phyloP scores from a whole-genome alignment of 2,888 invertebrate species.

The Candidula unifasciata region DNA sequence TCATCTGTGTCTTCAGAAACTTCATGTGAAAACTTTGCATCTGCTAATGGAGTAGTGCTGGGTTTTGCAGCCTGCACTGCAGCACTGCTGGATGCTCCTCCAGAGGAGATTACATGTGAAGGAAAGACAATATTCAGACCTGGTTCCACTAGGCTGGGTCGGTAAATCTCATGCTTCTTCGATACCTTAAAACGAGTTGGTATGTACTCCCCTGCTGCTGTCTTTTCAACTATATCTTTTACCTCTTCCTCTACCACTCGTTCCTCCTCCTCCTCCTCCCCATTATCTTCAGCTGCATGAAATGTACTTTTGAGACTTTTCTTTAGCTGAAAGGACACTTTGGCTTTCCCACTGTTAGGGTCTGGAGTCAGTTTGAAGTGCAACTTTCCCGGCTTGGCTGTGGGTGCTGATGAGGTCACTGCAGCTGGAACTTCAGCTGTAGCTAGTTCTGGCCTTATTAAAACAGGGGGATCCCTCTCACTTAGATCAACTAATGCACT shows the following conservation, averaged over 20 bases:
- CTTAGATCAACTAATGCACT: not conserved
- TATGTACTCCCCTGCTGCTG: slow-evolving; percentile 43
- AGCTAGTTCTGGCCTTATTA: not conserved
- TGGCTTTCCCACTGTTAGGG: slow-evolving; percentile 40
- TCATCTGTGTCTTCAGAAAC: too few species aligned
- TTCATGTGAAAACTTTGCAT: too few species aligned
- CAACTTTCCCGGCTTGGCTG: slow-evolving; percentile 15
- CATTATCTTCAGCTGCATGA: slow-evolving; percentile 43
- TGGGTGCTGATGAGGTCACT: not conserved
- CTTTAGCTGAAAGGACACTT: slow-evolving; percentile 44
- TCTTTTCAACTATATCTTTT: slow-evolving; percentile 36
- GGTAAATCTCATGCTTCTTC: slow-evolving; percentile 57
- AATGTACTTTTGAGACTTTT: slow-evolving; percentile 31
- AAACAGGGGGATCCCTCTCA: not conserved
- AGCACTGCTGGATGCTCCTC: slow-evolving; percentile 12
- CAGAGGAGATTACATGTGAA: slow-evolving; percentile 34
- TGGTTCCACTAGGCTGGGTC: slow-evolving; percentile 43
- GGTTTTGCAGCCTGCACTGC: not conserved
- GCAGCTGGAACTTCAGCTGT: not conserved
- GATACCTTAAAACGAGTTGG: slow-evolving; percentile 57
- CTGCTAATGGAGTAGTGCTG: too few species aligned
- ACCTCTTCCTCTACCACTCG: slow-evolving; percentile 25
- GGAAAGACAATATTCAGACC: slow-evolving; percentile 33
- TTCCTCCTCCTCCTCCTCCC: slow-evolving; percentile 40
- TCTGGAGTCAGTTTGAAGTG: slow-evolving; percentile 38